Evolutionary conservation across 1,140 invertebrate species (phyloP), one percentile per base, ranked within the genome.

Genomic region (Scylla paramamosain): DNA sequence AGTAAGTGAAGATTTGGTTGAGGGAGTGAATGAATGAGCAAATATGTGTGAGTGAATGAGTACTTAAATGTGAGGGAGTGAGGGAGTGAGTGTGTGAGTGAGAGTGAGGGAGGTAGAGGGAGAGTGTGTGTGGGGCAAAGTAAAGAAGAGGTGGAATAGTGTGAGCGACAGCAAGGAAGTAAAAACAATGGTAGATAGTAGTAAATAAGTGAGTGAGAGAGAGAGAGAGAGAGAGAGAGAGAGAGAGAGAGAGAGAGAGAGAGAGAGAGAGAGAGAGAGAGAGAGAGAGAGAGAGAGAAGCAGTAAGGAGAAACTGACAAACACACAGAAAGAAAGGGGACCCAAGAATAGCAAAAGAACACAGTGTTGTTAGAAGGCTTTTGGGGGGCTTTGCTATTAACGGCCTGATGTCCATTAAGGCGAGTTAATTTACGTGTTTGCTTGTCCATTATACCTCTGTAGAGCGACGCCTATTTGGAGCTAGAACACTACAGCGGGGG

Each of bases 391-490:
- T 59, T 59, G 52, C 3, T 32, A 92, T 92, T 92, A 92, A 92
- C 67, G 91, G 82, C 39, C 91, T 82, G 12, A 29, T 83, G 91
- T 77, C 91, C 91, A 92, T 92, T 92, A 92, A 77, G 67, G 59
- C 59, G 31, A 92, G 91, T 45, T 92, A 92, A 92, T 92, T 45
- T 92, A 92, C 91, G 90, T 92, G 91, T 92, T 92, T 82, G 91
- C 91, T 92, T 92, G 67, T 92, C 91, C 91, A 92, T 92, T 92
- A 92, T 83, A 83, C 91, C 67, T 83, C 67, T 83, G 45, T 92
- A 83, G 48, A 25, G 39, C 59, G 16, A 83, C 91, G 77, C 77
- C 77, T 92, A 82, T 32, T 83, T 77, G 28, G 67, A 83, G n/a
- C 67, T 77, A 25, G 39, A 20, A 28, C 86, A 39, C 86, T 88